A percentile compares a stretch with the other conserved stretches of the same genome.
Evolutionary conservation across 2,888 invertebrate species (phyloP).

Genomic region (Venusia cambrica): DNA sequence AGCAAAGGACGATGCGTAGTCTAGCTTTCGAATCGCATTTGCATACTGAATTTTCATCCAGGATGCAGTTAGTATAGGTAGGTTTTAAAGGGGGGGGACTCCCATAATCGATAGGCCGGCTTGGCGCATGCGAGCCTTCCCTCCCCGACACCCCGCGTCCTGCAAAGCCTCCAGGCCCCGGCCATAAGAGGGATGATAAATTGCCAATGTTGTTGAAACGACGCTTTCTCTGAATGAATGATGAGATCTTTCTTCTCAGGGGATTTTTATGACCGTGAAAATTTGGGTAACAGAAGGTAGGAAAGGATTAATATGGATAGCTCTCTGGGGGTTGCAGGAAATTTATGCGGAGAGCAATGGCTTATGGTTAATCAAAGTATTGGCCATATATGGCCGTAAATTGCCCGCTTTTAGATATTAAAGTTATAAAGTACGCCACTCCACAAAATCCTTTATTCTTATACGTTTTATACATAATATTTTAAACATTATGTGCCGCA

Average conservation of each 20-base stretch:
- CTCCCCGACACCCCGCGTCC: constrained; percentile 14
- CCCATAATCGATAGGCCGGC: constrained; percentile 29
- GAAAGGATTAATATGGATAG: too few relatives aligned
- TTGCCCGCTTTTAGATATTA: too few relatives aligned
- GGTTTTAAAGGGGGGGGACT: constrained; percentile 16
- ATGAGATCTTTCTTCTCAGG: constrained; percentile 11
- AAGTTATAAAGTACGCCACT: too few relatives aligned
- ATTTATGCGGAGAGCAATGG: too few relatives aligned
- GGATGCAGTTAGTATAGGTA: constrained; percentile 25
- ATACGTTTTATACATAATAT: too few relatives aligned
- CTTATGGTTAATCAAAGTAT: too few relatives aligned
- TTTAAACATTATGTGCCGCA: too few relatives aligned
- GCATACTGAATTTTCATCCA: constrained; percentile 21
- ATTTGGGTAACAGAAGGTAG: too few relatives aligned
- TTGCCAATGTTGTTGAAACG: constrained; percentile 24
- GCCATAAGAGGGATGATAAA: constrained; percentile 23
- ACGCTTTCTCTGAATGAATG: constrained; percentile 21
- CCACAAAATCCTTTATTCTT: too few relatives aligned
- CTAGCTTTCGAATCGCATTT: constrained; percentile 22
- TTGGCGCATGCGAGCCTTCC: constrained; percentile 29
- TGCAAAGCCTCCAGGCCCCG: constrained; percentile 21
- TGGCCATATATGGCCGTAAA: too few relatives aligned
- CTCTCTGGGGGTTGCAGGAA: too few relatives aligned
- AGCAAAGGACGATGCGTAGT: constrained; percentile 1
- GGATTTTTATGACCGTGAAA: constrained; percentile 13